Base-by-base conservation (phyloP, 2,888 invertebrate genomes). In the Byasa hedistus region DNA sequence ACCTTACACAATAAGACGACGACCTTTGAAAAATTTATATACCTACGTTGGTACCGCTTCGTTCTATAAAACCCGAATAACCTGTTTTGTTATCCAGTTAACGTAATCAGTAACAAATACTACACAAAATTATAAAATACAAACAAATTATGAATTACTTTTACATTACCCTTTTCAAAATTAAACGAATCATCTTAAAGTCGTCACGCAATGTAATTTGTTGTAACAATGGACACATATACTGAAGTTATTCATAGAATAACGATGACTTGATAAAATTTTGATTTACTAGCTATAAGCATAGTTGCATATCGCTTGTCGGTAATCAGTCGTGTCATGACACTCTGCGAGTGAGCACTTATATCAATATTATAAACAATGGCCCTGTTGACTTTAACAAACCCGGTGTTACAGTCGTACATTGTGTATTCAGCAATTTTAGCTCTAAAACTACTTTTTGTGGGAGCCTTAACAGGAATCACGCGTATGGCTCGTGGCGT, bases 401-500 rank as follows among this genome's bases (percentile, higher is more conserved):
- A 76, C 68, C 79, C 84, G 24, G 75, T 79, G 19, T 82, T 89
- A 64, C 85, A 85, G 70, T 80, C 86, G n/a, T 89, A 80, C 70
- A 84, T 89, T 27, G 75, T 85, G 60, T 84, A 89, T 73, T 80
- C 86, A 2, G 83, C 86, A 2, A 81, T 89, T 69, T 73, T 89
- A 51, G 84, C 86, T 19, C 66, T 89, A 22, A 90, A 90, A 67
- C 32, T 89, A 63, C 66, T 90, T 32, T 69, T 72, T 2, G 54
- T 89, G 62, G 69, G 81, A 4, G 51, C 69, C 12, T 57, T 89
- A 67, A 90, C 89, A 1, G 79, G 75, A 0, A 17, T 75, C 1
- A 76, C 75, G 22, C 82, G 90, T 4, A 15, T 84, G 7, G 61
- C 68, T 0, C 78, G 81, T 62, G 82, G 84, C 3, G 74, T 78